These are phyloP conservation scores for Vipera latastei DNA, from an alignment of 2,797 vertebrate species.

Conservation along the genomic window DNA sequence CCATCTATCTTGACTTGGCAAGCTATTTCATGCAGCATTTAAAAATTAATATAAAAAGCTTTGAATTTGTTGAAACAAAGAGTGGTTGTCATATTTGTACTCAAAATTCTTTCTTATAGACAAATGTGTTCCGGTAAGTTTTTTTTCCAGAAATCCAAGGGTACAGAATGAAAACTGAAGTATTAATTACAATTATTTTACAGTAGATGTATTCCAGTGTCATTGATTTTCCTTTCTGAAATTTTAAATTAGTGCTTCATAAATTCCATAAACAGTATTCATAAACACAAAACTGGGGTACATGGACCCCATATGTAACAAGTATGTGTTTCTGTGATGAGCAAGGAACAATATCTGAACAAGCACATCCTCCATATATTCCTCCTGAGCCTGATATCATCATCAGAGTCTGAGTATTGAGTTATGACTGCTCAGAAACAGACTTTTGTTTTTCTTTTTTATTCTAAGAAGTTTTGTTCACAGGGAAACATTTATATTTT, in stretches of 20 bases:
- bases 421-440: background rate
- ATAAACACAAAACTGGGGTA: slow-evolving; percentile 37
- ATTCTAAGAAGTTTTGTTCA: background rate
- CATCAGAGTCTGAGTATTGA: background rate
- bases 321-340: background rate
- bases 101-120: slow-evolving; percentile 58
- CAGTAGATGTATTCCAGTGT: slow-evolving; percentile 54
- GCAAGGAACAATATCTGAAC: background rate
- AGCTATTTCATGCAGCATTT: background rate
- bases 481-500: background rate
- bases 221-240: slow-evolving; percentile 59
- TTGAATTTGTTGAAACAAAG: slow-evolving; percentile 39
- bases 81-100: slow-evolving; percentile 29
- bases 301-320: slow-evolving; percentile 39
- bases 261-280: slow-evolving; percentile 37
- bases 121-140: slow-evolving; percentile 62
- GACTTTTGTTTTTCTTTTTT: background rate
- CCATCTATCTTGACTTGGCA: slow-evolving; percentile 24
- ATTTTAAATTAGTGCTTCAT: slow-evolving; percentile 68
- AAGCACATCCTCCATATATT: background rate
- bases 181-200: slow-evolving; percentile 70
- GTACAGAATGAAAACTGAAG: slow-evolving; percentile 62
- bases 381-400: background rate
- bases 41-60: slow-evolving; percentile 31
- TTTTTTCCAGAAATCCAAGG: slow-evolving; percentile 52